Evolutionary conservation across 92 coral and sea anemone species (phyloP).

Genomic region (Zoanthus gigantus): DNA sequence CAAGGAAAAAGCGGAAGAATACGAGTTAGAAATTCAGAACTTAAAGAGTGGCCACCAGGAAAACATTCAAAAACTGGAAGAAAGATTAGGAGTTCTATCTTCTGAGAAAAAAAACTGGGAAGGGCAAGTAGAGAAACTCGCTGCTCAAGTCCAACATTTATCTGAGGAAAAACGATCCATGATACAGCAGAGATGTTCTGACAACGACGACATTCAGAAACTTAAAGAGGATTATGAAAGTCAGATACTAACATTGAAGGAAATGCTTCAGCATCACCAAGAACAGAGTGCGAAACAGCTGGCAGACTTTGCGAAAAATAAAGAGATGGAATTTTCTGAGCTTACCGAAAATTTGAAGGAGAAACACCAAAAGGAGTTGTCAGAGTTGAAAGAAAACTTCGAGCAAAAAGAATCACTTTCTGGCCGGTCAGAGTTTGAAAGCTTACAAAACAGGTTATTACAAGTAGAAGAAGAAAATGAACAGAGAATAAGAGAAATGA

Average conservation of each 20-base stretch:
- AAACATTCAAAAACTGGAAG: slow-evolving; percentile 39
- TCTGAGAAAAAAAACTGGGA: slow-evolving; percentile 56
- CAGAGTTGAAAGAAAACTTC: slow-evolving; percentile 63
- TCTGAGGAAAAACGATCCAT: slow-evolving; percentile 59
- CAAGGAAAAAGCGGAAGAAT: slow-evolving; percentile 42
- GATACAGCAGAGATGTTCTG: slow-evolving; percentile 43
- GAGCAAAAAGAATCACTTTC: slow-evolving; percentile 35
- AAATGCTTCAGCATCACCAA: slow-evolving; percentile 64
- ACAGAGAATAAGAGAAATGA: slow-evolving; percentile 66
- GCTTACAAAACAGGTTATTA: slow-evolving; percentile 35
- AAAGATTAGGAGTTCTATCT: slow-evolving; percentile 41
- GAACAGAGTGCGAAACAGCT: slow-evolving; percentile 71
- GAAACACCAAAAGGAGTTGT: slow-evolving; percentile 73
- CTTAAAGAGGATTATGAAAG: slow-evolving; percentile 67
- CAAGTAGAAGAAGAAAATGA: slow-evolving; percentile 70
- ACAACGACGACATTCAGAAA: slow-evolving; percentile 49
- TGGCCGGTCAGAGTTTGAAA: slow-evolving; percentile 29
- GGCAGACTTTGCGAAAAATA: slow-evolving; percentile 61
- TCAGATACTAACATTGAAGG: slow-evolving; percentile 75
- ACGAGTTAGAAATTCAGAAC: slow-evolving; percentile 63
- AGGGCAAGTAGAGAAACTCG: slow-evolving; percentile 56
- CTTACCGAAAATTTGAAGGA: slow-evolving; percentile 68
- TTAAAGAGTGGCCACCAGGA: slow-evolving; percentile 45
- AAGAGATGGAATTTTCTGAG: slow-evolving; percentile 77
- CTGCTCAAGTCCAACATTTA: slow-evolving; percentile 60